Percentiles rank a stretch among this genome's conserved stretches.
Conservation (phyloP, 2,113 vertebrate genomes). For the Takifugu flavidus region DNA sequence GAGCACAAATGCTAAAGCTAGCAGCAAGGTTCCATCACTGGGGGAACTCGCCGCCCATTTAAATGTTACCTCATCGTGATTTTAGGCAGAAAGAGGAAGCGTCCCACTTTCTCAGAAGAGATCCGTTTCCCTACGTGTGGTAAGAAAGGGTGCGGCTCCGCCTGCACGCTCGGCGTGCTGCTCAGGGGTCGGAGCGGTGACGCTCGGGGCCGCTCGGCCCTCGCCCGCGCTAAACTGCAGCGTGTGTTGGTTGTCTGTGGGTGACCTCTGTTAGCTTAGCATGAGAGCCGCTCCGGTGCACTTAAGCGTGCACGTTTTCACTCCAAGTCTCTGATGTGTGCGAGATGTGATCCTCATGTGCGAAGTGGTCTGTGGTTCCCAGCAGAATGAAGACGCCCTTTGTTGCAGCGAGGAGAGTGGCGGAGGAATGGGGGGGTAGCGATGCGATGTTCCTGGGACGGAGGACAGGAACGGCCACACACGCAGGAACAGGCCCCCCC, state of each 20-base stretch:
- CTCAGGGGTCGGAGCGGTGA: neutral
- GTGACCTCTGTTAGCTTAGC: slow-evolving; percentile 19
- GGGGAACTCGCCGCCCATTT: slow-evolving; percentile 36
- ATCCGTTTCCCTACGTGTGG: slow-evolving; percentile 7
- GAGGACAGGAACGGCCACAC: slow-evolving; percentile 23
- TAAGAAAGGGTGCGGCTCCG: slow-evolving; percentile 7
- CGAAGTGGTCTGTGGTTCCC: slow-evolving; percentile 56
- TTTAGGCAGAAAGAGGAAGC: slow-evolving; percentile 35
- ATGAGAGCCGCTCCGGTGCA: slow-evolving; percentile 13
- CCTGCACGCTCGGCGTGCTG: slow-evolving; percentile 1
- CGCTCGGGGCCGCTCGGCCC: neutral
- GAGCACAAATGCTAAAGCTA: too few species aligned
- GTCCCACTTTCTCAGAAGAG: neutral
- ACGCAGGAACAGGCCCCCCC: slow-evolving; percentile 10
- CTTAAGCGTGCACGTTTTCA: slow-evolving; percentile 18
- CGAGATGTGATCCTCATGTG: slow-evolving; percentile 58
- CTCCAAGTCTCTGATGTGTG: slow-evolving; percentile 36
- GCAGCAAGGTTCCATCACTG: slow-evolving; percentile 17
- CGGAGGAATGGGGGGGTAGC: neutral
- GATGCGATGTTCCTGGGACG: neutral
- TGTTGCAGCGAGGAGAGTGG: neutral
- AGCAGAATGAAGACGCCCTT: slow-evolving; percentile 10
- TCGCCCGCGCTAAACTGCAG: neutral
- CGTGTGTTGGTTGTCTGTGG: slow-evolving; percentile 6
- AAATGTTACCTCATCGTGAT: slow-evolving; percentile 56